Percentiles rank a stretch among this genome's conserved stretches.
These are phyloP conservation scores for Pteronotus mesoamericanus DNA, from an alignment of 2,797 vertebrate species.

Conservation along the genomic window DNA sequence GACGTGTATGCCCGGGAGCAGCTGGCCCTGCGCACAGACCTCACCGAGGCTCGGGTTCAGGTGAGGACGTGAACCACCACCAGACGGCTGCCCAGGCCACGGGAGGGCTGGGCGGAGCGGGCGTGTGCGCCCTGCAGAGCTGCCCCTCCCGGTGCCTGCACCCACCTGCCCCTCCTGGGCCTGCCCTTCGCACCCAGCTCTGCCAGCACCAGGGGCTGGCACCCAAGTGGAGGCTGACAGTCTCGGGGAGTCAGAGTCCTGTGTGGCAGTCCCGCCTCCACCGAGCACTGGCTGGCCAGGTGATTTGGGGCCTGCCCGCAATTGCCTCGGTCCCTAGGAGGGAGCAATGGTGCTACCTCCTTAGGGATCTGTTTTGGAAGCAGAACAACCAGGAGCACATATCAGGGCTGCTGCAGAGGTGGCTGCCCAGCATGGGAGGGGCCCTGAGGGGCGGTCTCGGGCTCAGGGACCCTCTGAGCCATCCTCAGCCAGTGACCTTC, in stretches of 20 bases:
- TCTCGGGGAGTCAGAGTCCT: background rate
- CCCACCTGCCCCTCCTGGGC: background rate
- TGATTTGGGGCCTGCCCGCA: background rate
- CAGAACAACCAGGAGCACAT: background rate
- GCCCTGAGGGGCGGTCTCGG: background rate
- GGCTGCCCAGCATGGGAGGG: background rate
- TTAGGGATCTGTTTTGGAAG: background rate
- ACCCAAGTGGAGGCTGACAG: background rate
- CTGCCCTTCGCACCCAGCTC: background rate
- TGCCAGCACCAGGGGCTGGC: background rate
- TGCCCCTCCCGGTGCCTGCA: background rate
- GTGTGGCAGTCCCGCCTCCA: background rate
- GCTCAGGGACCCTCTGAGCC: background rate
- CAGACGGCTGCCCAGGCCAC: background rate
- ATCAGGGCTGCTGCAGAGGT: background rate
- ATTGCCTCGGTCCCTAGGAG: background rate
- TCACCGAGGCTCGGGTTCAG: constrained; percentile 95
- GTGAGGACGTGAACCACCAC: constrained; percentile 81
- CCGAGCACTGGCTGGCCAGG: background rate
- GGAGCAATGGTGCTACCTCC: background rate
- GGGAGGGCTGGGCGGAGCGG: background rate
- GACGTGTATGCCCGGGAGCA: constrained; percentile 94
- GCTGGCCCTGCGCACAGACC: constrained; percentile 91
- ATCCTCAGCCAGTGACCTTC: background rate
- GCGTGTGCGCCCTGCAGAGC: background rate